These are phyloP conservation scores for Ivindomyrus marchei DNA, from an alignment of 2,113 vertebrate species.

Conservation along the genomic window DNA sequence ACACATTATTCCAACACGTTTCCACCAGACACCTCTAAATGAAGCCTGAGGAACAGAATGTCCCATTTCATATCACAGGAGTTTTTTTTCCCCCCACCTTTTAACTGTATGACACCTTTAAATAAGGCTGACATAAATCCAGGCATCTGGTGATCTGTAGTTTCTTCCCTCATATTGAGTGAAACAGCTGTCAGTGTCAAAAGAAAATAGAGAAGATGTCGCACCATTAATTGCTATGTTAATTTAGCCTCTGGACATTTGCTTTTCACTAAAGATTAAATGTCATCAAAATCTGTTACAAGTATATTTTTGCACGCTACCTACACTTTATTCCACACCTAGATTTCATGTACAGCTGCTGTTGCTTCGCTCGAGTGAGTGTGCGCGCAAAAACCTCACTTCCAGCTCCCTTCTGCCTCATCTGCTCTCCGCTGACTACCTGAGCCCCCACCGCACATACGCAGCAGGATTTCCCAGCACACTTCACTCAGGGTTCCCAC, in stretches of 20 bases:
- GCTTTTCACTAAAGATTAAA: background rate
- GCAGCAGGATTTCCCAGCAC: background rate
- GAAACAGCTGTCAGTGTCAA: background rate
- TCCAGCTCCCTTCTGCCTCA: background rate
- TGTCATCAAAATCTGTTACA: background rate
- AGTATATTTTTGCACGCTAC: background rate
- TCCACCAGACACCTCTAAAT: background rate
- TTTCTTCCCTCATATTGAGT: background rate
- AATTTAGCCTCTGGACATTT: background rate
- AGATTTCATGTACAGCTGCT: background rate
- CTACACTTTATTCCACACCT: background rate
- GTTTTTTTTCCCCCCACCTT: background rate
- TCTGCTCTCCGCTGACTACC: background rate
- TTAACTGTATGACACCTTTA: background rate
- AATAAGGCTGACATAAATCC: background rate
- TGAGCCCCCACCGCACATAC: background rate
- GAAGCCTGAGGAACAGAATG: background rate
- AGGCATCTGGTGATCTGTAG: background rate
- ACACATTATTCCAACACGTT: background rate
- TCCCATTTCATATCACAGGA: background rate
- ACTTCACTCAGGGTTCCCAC: background rate
- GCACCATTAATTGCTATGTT: background rate
- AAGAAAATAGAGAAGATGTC: background rate
- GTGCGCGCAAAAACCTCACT: background rate
- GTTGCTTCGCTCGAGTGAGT: background rate